Base-by-base conservation (phyloP, 1,140 invertebrate genomes). In the Camponotus pennsylvanicus region DNA sequence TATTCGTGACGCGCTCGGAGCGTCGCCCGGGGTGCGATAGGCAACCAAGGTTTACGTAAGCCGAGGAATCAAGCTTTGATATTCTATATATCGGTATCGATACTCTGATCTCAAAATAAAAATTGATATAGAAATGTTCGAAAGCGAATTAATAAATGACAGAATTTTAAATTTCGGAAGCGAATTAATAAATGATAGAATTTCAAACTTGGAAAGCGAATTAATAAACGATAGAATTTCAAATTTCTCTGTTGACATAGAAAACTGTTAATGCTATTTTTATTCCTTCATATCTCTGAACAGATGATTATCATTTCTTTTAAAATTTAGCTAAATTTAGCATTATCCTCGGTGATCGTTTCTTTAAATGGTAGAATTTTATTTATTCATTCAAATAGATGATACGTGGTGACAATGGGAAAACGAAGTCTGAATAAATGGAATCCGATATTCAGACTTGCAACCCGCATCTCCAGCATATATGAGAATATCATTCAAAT, bases 1-100 rank as follows among this genome's bases (percentile, higher is more conserved):
- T 42, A 27, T 69, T 70, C 37, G 52, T 34, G 52, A 83, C 55
- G n/a, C 27, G 69, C 57, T 55, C 69, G 52, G 55, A 61, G 79
- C 79, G 6, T 75, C 69, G 69, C 69, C 13, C 40, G 27, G 4
- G 18, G 55, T 34, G 69, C 27, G 40, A 75, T 61, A 55, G 55
- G 18, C 2, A 70, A 18, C 37, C 40, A 3, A 8, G 32, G 42
- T 4, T 83, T 83, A 75, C 40, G 40, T 73, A 83, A 83, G 18
- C 18, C 27, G 69, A 82, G 42, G 71, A 42, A 80, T 52, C 66
- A 59, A 1, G 27, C 4, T 21, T 64, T 67, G 63, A 79, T 79
- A 55, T 6, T 4, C 21, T 40, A 15, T 34, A 3, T 66, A 49
- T 64, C 6, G 8, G 7, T 42, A 64, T 77, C 37, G 40, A 45